Conservation (phyloP, 2,888 invertebrate genomes). For the Empis stercorea region DNA sequence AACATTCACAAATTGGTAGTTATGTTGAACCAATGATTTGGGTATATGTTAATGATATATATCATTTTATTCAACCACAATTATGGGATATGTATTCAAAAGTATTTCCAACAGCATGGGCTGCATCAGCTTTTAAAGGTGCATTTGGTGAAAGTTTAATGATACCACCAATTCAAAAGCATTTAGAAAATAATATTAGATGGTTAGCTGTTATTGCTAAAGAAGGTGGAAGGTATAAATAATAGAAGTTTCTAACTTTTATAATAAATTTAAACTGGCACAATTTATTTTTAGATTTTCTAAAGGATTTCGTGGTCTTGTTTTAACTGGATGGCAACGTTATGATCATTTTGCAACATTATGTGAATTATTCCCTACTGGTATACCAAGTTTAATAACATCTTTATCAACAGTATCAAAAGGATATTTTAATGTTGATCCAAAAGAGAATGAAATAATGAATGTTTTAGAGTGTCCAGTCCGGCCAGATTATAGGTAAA, state of each 20-base stretch:
- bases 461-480: conserved; percentile 43
- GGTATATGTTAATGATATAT: conserved; percentile 64
- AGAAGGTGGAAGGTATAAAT: conserved; percentile 38
- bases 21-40: conserved; percentile 70
- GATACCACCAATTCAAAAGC: conserved; percentile 51
- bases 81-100: conserved; percentile 56
- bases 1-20: conserved; percentile 47
- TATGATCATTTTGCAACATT: conserved; percentile 59
- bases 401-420: conserved; percentile 44
- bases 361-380: conserved; percentile 52
- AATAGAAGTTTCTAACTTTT: background rate
- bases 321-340: conserved; percentile 36
- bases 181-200: conserved; percentile 55
- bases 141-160: conserved; percentile 59
- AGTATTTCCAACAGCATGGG: conserved; percentile 56
- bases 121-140: conserved; percentile 63
- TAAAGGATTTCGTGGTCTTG: conserved; percentile 31
- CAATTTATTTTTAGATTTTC: conserved; percentile 20
- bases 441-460: conserved; percentile 36
- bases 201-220: conserved; percentile 55
- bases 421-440: conserved; percentile 46
- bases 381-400: conserved; percentile 50
- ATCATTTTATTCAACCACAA: conserved; percentile 40
- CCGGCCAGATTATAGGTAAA: conserved; percentile 29
- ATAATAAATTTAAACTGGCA: background rate